Evolutionary conservation across 2,797 vertebrate genomes (phyloP), one percentile per base, ranked within the genome.

Genomic region (Diplodus puntazzo): DNA sequence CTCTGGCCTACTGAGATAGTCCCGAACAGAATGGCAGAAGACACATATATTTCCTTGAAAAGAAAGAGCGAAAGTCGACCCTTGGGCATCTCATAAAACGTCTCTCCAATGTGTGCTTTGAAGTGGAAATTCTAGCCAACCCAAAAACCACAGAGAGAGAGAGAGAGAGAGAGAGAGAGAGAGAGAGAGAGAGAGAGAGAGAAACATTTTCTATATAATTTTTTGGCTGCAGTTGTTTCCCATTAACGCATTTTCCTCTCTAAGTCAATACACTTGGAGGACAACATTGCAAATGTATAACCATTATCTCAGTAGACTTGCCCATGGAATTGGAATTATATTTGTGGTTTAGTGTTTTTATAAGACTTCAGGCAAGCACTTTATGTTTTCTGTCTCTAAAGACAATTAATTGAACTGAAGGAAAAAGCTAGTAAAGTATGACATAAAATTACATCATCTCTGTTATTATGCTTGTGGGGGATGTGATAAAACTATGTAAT

Each of bases 381-480:
- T 80, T n/a, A 50, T 72, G 34, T 87, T 84, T 65, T 64, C 63
- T 79, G 63, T 84, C 34, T 70, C 42, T 74, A 79, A 78, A 71
- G 57, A 81, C 70, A 88, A 87, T 88, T 82, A 50, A 80, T 84
- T 83, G 61, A 88, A 84, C 81, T 84, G 68, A 84, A 75, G 70
- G 82, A 59, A 82, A 87, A 88, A 77, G 76, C 73, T 62, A 72
- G 72, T 87, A 68, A 79, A 88, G 73, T 87, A 87, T 92, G 90
- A 89, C 85, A 91, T 75, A 62, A 84, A 88, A 87, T 91, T 82
- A 84, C 87, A 92, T 91, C 85, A 91, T 86, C 74, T 85, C 23
- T 85, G 80, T 86, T 90, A 80, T 87, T 81, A 81, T 81, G 79
- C 85, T 82, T 39, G 79, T 77, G 87, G 81, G 78, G 76, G 67